These are phyloP conservation scores for Saccostrea cuccullata DNA, from an alignment of 1,140 invertebrate species.

Conservation along the genomic window DNA sequence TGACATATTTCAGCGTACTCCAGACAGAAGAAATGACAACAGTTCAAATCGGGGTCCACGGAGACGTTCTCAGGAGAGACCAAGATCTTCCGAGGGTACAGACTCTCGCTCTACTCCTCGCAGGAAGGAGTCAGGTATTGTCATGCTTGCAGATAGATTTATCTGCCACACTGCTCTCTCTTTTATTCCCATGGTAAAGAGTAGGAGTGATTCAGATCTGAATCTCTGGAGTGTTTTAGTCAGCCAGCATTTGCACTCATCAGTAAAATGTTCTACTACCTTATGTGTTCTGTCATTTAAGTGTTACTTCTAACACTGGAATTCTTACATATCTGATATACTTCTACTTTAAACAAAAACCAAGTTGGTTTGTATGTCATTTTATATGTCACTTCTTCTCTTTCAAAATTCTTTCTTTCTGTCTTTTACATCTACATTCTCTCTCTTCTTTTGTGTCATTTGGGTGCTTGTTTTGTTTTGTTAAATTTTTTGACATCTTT, in stretches of 20 bases:
- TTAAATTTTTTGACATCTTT: not conserved
- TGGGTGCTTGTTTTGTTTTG: not conserved
- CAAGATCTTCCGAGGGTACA: not conserved
- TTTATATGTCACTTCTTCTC: conserved; percentile 19
- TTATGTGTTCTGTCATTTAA: conserved; percentile 7
- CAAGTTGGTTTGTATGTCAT: not conserved
- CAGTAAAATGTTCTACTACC: not conserved
- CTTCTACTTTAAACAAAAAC: not conserved
- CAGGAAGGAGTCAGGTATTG: conserved; percentile 34
- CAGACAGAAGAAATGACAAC: conserved; percentile 29
- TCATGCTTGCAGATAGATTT: conserved; percentile 33
- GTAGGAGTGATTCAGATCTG: conserved; percentile 22
- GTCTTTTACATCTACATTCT: not conserved
- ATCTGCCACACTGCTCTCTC: conserved; percentile 32
- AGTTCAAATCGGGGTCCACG: conserved; percentile 12
- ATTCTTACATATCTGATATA: not conserved
- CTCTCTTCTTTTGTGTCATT: not conserved
- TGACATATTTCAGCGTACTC: conserved; percentile 32
- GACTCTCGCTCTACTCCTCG: conserved; percentile 30
- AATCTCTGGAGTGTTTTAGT: conserved; percentile 25
- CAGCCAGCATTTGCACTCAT: conserved; percentile 29
- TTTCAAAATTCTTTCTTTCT: conserved; percentile 1
- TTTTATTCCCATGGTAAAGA: conserved; percentile 26
- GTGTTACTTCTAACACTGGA: not conserved
- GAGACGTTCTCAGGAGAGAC: conserved; percentile 11